Conservation (phyloP, 2,888 invertebrate genomes). For the Latheticus oryzae region DNA sequence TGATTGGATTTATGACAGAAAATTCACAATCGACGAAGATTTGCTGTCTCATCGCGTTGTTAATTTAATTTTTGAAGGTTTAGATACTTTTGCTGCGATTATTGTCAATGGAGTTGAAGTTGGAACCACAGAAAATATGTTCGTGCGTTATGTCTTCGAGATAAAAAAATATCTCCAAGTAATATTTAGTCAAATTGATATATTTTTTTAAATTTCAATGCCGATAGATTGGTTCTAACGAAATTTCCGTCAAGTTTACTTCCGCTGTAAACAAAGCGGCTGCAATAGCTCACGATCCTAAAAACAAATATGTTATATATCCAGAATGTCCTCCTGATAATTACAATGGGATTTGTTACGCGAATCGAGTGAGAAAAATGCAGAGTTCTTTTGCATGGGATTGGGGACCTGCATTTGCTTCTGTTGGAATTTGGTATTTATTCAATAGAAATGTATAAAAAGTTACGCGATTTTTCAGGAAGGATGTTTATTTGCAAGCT, state of each 20-base stretch:
- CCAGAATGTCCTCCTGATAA: conserved; percentile 80
- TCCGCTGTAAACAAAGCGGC: conserved; percentile 43
- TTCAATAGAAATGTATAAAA: too few relatives aligned
- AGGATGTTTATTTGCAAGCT: conserved; percentile 5
- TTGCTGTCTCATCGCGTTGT: conserved; percentile 61
- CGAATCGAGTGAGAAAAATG: conserved; percentile 91
- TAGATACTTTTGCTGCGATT: conserved; percentile 85
- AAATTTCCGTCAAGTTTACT: conserved; percentile 8
- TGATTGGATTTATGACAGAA: conserved; percentile 78
- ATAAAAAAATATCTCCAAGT: conserved; percentile 70
- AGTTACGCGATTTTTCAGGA: too few relatives aligned
- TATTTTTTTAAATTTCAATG: neutral
- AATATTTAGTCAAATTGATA: neutral
- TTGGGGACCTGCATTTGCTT: conserved; percentile 96
- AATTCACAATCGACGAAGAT: conserved; percentile 57
- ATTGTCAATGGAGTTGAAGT: conserved; percentile 76
- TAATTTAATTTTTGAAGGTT: conserved; percentile 80
- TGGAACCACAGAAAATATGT: conserved; percentile 85
- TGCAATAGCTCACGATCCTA: conserved; percentile 54
- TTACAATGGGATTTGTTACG: conserved; percentile 92
- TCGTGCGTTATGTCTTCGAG: conserved; percentile 79
- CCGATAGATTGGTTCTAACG: conserved; percentile 15
- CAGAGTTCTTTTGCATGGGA: conserved; percentile 96
- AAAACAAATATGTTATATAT: conserved; percentile 68
- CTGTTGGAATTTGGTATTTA: conserved; percentile 93